phyloP scores from a whole-genome alignment of 2,888 invertebrate genomes.

The Idaea straminata region DNA sequence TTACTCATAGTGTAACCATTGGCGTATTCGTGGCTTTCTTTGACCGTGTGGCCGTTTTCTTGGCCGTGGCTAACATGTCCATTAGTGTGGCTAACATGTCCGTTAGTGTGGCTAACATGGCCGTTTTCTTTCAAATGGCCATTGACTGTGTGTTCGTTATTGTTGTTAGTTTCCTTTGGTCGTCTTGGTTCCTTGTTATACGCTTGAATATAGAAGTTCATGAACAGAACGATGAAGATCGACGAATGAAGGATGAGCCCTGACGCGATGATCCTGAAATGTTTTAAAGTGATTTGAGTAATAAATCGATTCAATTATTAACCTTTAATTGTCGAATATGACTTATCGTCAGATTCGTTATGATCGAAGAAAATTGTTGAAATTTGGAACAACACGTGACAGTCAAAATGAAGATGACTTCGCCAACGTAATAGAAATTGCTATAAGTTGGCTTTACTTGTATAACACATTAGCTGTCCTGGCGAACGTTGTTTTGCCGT shows the following conservation, averaged over 20 bases:
- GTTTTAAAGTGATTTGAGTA: background rate
- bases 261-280: constrained; percentile 82
- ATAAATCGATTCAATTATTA: constrained; percentile 11
- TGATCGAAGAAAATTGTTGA: no score
- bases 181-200: constrained; percentile 71
- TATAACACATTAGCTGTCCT: no score
- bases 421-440: no score
- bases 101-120: constrained; percentile 31
- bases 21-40: constrained; percentile 24
- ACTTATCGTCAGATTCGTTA: no score
- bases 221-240: constrained; percentile 94
- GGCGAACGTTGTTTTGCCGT: no score
- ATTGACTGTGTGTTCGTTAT: constrained; percentile 31
- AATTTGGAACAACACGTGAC: no score
- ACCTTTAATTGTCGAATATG: constrained; percentile 4
- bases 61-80: constrained; percentile 17
- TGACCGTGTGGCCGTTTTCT: constrained; percentile 36
- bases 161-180: constrained; percentile 40
- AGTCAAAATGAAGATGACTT: no score
- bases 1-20: constrained; percentile 33
- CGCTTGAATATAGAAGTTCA: constrained; percentile 93
- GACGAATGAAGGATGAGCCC: constrained; percentile 88
- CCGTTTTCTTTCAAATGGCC: constrained; percentile 35
- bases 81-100: constrained; percentile 28
- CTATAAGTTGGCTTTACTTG: no score